Evolutionary conservation across 1,140 invertebrate genomes (phyloP), one percentile per base, ranked within the genome.

Genomic region (Solenopsis fugax): DNA sequence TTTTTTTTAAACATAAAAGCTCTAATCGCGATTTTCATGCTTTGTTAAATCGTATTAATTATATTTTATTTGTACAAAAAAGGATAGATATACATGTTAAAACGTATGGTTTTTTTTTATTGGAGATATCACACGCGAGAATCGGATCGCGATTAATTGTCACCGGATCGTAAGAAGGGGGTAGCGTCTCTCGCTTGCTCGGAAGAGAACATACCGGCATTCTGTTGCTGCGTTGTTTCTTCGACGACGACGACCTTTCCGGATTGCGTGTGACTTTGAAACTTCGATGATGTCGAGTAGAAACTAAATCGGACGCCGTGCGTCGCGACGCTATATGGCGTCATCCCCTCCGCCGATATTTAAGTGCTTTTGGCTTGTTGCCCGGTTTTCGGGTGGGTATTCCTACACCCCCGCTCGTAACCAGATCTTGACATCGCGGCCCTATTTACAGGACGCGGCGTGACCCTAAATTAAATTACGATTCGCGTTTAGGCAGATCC

Each of bases 261-360:
- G 50, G 45, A 60, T 50, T 65, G 77, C 54, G 67, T 76, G 65
- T 91, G 87, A 92, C 87, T 94, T 93, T 93, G 89, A 89, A 93
- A 93, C 87, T 75, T 73, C 48, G 91, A 91, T 93, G 92, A 90
- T 86, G 88, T 85, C 82, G 90, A 89, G 89, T 92, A 88, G 80
- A 93, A 93, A 95, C 95, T 95, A 95, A 95, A 92, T 93, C 91
- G 89, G 88, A 94, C 87, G 86, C 87, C 21, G 91, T 78, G 92
- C 92, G 94, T 95, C 93, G 91, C 94, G 94, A 92, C 91, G 94
- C 94, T 95, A 95, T 95, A 95, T 95, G 93, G 91, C 88, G 88
- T 92, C 86, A 92, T 93, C 95, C 94, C 95, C 95, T 93, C 94
- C 93, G 81, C 69, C 89, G 91, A 93, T 94, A 89, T 93, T 93